Base-by-base conservation (phyloP, 2,888 invertebrate species). In the Sturmia bella region DNA sequence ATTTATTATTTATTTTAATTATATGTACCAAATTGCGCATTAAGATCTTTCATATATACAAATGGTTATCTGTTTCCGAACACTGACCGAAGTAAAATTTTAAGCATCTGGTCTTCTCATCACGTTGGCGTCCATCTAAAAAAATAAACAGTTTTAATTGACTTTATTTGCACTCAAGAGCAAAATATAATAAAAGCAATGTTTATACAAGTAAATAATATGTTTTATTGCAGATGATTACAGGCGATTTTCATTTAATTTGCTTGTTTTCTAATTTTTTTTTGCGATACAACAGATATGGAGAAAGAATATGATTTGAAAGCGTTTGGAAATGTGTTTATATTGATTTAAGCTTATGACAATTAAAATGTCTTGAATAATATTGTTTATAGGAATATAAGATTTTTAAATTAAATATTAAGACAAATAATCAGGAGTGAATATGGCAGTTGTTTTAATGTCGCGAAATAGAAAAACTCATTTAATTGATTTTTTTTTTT, bases 321-420 rank as follows among this genome's bases (percentile, higher is more conserved):
- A 50, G 17, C 1, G n/a, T 21, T 41, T 43, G 12, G n/a, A 32
- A 32, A n/a, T 43, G 37, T 21, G 32, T 39, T 13, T 39, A 15
- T 0, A 41, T 68, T 27, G 15, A 9, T 56, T 61, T 52, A 39
- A 21, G 24, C 45, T 68, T 37, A 59, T 43, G 59, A 52, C 61
- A 52, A 24, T 68, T 61, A 32, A 61, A 50, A 76, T 59, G 15
- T 24, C 17, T 54, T 19, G 32, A 17, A 17, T 57, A 66, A 59
- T 63, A 41, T 27, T 41, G 5, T 39, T 48, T 27, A 15, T 39
- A 56, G 48, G 9, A 32, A 32, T 9, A 32, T 32, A 32, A 48
- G 11, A 13, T 75, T 41, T 15, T 19, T 21, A 54, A 17, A 17
- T n/a, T 27, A n/a, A n/a, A n/a, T n/a, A 27, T 6, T 37, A 13